A percentile compares a stretch with the other conserved stretches of the same genome.
Evolutionary conservation across 2,797 vertebrate genomes (phyloP).

Genomic region (Neosilurus hyrtlii): DNA sequence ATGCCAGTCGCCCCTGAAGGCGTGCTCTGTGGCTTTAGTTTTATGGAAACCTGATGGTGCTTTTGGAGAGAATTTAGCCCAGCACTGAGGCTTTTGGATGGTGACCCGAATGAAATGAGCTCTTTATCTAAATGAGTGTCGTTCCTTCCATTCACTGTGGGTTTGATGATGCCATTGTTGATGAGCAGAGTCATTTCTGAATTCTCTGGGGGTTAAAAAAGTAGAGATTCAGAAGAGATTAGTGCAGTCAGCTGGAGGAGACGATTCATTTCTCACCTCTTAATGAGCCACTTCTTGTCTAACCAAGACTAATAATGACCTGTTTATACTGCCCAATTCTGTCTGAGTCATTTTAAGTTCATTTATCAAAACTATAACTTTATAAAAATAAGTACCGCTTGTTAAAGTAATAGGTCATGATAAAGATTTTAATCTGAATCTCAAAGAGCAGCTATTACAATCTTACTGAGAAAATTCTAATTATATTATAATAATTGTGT

Average conservation of each 20-base stretch:
- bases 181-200: background rate
- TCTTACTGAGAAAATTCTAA: no score
- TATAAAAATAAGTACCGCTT: background rate
- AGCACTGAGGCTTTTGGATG: slow-evolving; percentile 8
- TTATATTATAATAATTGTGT: no score
- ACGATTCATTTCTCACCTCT: slow-evolving; percentile 4
- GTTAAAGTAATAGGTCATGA: background rate
- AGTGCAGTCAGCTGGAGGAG: slow-evolving; percentile 3
- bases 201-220: background rate
- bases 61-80: slow-evolving; percentile 35
- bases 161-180: background rate
- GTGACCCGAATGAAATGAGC: slow-evolving; percentile 12
- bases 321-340: background rate
- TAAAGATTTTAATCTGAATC: background rate
- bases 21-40: slow-evolving; percentile 31
- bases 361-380: background rate
- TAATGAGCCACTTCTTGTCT: slow-evolving; percentile 6
- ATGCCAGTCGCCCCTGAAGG: slow-evolving; percentile 20
- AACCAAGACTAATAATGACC: background rate
- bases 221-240: background rate
- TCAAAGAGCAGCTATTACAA: background rate
- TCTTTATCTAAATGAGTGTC: background rate
- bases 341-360: background rate
- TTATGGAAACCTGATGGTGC: slow-evolving; percentile 42
- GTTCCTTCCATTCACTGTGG: background rate